Percentiles rank a stretch among this genome's conserved stretches.
phyloP scores from a whole-genome alignment of 2,797 vertebrate species.

The Steatocranus sp. region DNA sequence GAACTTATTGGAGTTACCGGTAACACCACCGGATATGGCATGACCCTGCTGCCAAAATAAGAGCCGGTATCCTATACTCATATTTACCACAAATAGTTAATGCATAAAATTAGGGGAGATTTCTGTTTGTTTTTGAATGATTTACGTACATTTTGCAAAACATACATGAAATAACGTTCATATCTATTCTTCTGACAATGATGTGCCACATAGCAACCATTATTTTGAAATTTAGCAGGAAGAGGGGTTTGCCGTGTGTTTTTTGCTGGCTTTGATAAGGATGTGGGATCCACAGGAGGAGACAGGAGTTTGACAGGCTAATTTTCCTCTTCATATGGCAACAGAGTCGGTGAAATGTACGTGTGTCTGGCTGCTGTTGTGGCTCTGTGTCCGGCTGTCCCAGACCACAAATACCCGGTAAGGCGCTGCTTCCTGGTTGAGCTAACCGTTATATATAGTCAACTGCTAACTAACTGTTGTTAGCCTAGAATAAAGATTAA shows the following conservation, averaged over 20 bases:
- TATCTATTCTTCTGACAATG: background rate
- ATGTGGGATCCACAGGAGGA: background rate
- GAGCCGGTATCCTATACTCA: background rate
- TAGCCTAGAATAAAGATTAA: background rate
- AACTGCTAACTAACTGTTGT: conserved; percentile 6
- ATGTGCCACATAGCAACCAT: background rate
- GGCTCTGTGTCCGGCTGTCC: conserved; percentile 20
- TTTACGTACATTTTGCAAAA: background rate
- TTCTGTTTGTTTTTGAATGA: background rate
- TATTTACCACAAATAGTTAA: background rate
- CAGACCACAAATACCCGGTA: conserved; percentile 52
- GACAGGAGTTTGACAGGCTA: background rate
- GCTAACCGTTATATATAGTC: background rate
- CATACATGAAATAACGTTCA: background rate
- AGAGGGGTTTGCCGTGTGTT: accelerated
- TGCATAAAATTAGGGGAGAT: background rate
- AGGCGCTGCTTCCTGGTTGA: conserved; percentile 1
- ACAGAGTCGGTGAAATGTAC: conserved; percentile 10
- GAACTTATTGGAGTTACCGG: background rate
- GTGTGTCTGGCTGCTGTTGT: conserved; percentile 42
- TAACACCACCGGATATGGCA: background rate
- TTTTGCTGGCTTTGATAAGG: background rate
- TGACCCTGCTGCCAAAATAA: background rate
- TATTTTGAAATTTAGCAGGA: conserved; percentile 21
- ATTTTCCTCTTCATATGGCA: conserved; percentile 54